Evolutionary conservation across 1,140 invertebrate genomes (phyloP), one percentile per base, ranked within the genome.

Genomic region (Monomorium pharaonis): DNA sequence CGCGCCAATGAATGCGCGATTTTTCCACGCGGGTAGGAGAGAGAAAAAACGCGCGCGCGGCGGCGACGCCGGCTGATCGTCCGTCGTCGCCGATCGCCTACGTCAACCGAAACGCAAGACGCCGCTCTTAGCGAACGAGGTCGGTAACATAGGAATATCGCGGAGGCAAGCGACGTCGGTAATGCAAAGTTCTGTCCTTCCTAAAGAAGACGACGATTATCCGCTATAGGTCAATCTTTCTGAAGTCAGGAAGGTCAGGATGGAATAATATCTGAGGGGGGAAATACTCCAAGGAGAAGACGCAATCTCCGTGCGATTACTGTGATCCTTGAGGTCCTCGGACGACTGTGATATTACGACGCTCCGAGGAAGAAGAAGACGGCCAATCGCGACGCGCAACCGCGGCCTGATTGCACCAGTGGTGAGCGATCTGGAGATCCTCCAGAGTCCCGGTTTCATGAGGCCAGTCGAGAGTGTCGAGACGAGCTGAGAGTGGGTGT

Each of bases 61-160:
- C 49, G 33, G 72, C 51, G 33, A n/a, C 49, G 33, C 70, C 70
- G 70, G 70, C 33, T 56, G 30, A 72, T 72, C 10, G 24, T 27
- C 37, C 24, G 18, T 9, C 42, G 27, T 9, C 33, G 7, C 9
- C 42, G 12, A 1, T 12, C 75, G 47, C 37, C 12, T 63, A 0
- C 24, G 37, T 30, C 56, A 18, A 47, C 42, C 37, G 74, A 33
- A 6, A 10, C 18, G 9, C 30, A 27, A 62, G 27, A 51, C 18
- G 6, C 7, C n/a, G n/a, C 2, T 18, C 7, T 51, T 51, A 51
- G 9, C 49, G 5, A n/a, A 1, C 7, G 49, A 51, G 18, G 4
- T 51, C n/a, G 49, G n/a, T 51, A n/a, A 51, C 7, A 37, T 5
- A 37, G 2, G 2, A 33, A n/a, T n/a, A n/a, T n/a, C 18, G 18